Evolutionary conservation across 2,888 invertebrate species (phyloP).

Genomic region (Zygaena filipendulae): DNA sequence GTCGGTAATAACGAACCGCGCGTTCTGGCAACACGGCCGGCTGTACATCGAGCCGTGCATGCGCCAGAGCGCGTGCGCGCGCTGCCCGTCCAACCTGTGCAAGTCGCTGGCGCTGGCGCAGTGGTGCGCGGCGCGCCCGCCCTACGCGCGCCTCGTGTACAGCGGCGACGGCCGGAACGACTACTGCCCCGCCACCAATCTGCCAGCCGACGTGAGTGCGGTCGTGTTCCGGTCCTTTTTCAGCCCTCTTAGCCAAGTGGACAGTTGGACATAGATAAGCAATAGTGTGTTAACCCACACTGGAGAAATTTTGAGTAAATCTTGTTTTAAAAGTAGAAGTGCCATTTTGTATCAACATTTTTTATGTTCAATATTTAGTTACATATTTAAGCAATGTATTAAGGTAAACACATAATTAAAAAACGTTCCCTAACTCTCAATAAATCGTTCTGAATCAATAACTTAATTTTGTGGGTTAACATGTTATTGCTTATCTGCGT

Average conservation of each 20-base stretch:
- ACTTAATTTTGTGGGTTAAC: too few relatives aligned
- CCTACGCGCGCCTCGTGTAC: slow-evolving; percentile 31
- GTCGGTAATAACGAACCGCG: slow-evolving; percentile 41
- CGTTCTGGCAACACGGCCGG: slow-evolving; percentile 42
- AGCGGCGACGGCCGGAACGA: slow-evolving; percentile 52
- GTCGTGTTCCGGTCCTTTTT: not conserved
- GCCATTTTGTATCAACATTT: too few relatives aligned
- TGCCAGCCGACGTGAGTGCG: slow-evolving; percentile 39
- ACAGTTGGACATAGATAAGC: too few relatives aligned
- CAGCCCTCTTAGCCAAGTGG: not conserved
- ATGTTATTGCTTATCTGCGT: too few relatives aligned
- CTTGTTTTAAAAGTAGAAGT: not conserved
- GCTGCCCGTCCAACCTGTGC: slow-evolving; percentile 51
- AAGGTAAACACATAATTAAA: too few relatives aligned
- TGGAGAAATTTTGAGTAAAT: too few relatives aligned
- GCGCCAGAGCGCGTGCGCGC: slow-evolving; percentile 34
- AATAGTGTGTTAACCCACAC: too few relatives aligned
- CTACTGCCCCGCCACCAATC: slow-evolving; percentile 38
- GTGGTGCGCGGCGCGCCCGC: slow-evolving; percentile 25
- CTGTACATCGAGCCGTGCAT: slow-evolving; percentile 52
- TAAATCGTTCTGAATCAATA: too few relatives aligned
- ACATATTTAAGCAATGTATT: too few relatives aligned
- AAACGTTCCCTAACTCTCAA: too few relatives aligned
- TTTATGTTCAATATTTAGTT: too few relatives aligned
- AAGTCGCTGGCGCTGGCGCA: slow-evolving; percentile 44